A percentile compares a stretch with the other conserved stretches of the same genome.
phyloP scores from a whole-genome alignment of 2,113 vertebrate species.

The Brachyistius frenatus region DNA sequence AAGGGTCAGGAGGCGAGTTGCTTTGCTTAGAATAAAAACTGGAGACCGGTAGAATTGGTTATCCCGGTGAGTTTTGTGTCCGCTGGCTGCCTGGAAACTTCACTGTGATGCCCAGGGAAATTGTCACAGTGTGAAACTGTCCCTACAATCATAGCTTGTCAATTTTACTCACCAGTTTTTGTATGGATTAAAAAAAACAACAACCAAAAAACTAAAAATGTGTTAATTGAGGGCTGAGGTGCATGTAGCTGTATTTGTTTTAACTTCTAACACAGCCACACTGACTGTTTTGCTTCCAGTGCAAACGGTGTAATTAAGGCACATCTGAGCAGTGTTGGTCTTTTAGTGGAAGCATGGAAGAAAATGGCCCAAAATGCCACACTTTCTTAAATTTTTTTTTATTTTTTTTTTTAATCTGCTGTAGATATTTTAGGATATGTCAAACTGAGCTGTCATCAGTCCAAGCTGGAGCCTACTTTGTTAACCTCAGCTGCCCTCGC shows the following conservation, averaged over 20 bases:
- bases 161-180: background rate
- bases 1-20: background rate
- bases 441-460: background rate
- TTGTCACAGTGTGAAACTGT: background rate
- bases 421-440: background rate
- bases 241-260: background rate
- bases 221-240: background rate
- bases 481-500: background rate
- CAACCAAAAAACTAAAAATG: background rate
- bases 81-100: background rate
- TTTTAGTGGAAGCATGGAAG: background rate
- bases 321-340: background rate
- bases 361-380: background rate
- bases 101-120: background rate
- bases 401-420: no score
- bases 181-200: no score
- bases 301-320: background rate
- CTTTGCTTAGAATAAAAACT: constrained; percentile 2
- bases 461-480: background rate
- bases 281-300: background rate
- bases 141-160: no score
- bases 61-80: no score
- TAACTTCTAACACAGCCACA: no score
- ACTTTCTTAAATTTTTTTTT: background rate
- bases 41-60: no score